Base-by-base conservation (phyloP, 2,113 vertebrate species). In the Coptodon rendalli region DNA sequence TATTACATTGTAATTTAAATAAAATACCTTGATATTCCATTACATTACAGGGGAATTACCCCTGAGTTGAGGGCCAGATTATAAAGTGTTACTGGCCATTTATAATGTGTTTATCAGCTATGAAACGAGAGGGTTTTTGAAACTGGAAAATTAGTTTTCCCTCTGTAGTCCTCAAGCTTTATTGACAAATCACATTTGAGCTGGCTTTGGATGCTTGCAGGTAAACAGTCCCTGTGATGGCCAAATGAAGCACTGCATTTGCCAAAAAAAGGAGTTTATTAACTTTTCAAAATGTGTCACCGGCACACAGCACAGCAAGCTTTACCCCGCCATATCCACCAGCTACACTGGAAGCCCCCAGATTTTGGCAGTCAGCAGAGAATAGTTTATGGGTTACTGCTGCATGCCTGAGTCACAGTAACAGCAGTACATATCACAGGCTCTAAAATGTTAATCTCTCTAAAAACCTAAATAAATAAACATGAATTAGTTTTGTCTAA, bases 201-300 rank as follows among this genome's bases (percentile, higher is more conserved):
- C 24, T 17, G 9, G 9, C 45, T 78, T 78, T 31, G 71, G 24
- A 19, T 31, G 6, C 27, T 50, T 31, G 24, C 43, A 50, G 22
- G 43, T 73, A 45, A 45, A 73, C 40, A 73, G 22, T 48, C 43
- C 43, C 43, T 50, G 43, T 19, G 9, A 50, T 50, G 27, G 43
- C 71, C 16, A 48, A 50, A 12, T 50, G 2, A 31, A 17, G 27
- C 9, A 48, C 24, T 76, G 71, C 40, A 76, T 48, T 76, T 29
- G 24, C 24, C 24, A 76, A 48, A 76, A 76, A 48, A 29, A 29
- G 14, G 16, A 16, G 45, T 78, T 50, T 31, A 31, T 78, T 78
- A 48, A 50, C 71, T 48, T 76, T 50, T 76, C 27, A 19, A 76
- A 50, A 27, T 73, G 22, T 73, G 36, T 73, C 68, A 45, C 13